Conservation (phyloP, 2,113 vertebrate species). For the Pluvialis apricaria region DNA sequence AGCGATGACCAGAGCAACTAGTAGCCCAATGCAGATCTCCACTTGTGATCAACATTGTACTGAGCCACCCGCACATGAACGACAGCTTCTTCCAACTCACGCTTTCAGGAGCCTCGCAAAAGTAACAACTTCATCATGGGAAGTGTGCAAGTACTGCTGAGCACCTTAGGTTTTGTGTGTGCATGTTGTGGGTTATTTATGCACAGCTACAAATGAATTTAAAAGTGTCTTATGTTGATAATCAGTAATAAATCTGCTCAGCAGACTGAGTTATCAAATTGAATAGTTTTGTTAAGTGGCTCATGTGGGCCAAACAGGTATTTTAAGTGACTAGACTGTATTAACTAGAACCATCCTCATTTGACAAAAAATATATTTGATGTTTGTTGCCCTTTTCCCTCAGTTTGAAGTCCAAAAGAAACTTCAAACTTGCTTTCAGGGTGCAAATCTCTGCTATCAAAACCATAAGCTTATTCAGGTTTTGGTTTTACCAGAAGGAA, state of each 20-base stretch:
- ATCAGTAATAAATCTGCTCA: not conserved
- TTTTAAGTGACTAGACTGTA: not conserved
- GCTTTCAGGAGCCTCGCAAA: not conserved
- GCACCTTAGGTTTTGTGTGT: not conserved
- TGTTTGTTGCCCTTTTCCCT: not conserved
- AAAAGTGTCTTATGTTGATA: not conserved
- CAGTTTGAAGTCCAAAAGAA: not conserved
- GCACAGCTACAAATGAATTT: not conserved
- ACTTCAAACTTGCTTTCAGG: not conserved
- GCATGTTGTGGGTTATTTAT: not conserved
- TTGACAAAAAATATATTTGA: not conserved
- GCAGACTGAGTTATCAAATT: not conserved
- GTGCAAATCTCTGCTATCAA: not conserved
- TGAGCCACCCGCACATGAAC: fast-evolving
- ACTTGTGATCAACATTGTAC: not conserved
- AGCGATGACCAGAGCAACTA: not conserved
- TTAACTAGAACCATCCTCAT: not conserved
- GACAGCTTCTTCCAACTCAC: not conserved
- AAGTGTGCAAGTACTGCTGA: not conserved
- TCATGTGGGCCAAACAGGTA: not conserved
- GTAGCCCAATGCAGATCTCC: not conserved
- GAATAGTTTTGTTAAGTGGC: not conserved
- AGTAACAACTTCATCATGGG: not conserved
- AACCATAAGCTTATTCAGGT: not conserved
- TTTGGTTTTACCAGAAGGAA: not conserved